phyloP scores from a whole-genome alignment of 2,113 vertebrate genomes.

The Tringa solitaria region DNA sequence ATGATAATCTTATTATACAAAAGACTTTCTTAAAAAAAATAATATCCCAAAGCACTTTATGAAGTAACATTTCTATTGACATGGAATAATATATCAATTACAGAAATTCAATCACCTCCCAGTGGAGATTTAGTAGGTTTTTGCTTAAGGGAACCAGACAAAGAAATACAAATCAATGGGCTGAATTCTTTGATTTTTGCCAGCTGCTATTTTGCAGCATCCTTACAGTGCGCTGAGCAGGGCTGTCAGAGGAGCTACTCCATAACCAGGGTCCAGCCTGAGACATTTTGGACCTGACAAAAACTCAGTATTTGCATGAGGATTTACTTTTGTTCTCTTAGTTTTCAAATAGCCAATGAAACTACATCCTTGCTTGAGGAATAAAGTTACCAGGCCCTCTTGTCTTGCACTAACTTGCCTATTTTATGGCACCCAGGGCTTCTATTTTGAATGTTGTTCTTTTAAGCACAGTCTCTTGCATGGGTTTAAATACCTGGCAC shows the following conservation, averaged over 20 bases:
- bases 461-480: not conserved
- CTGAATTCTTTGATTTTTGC: not conserved
- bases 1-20: not conserved
- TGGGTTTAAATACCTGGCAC: not conserved
- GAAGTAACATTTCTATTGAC: not conserved
- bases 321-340: not conserved
- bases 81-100: not conserved
- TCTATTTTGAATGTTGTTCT: not conserved
- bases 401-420: not conserved
- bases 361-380: not conserved
- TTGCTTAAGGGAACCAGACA: not conserved
- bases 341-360: not conserved
- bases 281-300: not conserved
- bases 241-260: fast-evolving
- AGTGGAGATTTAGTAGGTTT: not conserved
- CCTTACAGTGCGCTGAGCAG: fast-evolving
- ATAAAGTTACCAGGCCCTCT: not conserved
- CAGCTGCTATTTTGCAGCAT: not conserved
- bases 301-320: not conserved
- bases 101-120: not conserved
- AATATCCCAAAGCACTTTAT: not conserved
- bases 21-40: not conserved
- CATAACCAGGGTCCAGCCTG: not conserved
- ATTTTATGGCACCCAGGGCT: not conserved
- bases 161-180: not conserved